phyloP scores from a whole-genome alignment of 2,888 invertebrate species.

The Pseudococcus viburni region DNA sequence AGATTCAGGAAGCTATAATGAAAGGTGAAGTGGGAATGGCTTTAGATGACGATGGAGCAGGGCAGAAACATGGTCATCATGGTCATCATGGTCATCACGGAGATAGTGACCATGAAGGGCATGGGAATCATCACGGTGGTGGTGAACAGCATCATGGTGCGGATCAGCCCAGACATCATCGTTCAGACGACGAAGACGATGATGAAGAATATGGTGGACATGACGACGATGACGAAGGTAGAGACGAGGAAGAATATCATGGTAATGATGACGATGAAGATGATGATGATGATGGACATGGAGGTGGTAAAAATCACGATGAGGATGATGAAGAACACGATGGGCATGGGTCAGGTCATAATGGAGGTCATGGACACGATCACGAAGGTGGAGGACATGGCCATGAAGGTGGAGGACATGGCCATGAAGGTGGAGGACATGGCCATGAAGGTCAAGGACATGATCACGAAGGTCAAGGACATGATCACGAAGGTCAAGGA shows the following conservation, averaged over 20 bases:
- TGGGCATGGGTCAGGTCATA: no score
- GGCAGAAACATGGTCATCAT: background rate
- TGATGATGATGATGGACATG: no score
- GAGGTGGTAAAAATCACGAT: no score
- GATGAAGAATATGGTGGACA: background rate
- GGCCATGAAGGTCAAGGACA: no score
- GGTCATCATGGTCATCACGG: conserved; percentile 2
- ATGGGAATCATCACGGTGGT: background rate
- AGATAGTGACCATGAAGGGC: background rate
- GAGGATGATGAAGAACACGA: no score
- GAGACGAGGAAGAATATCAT: background rate
- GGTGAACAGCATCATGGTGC: background rate
- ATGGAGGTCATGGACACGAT: no score
- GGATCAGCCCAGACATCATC: background rate
- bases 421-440: background rate
- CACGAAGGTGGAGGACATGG: no score
- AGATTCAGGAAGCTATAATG: background rate
- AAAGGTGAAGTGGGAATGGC: background rate
- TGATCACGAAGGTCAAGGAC: background rate
- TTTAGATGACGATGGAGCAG: background rate
- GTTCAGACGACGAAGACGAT: background rate
- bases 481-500: background rate
- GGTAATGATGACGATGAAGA: background rate
- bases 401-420: background rate
- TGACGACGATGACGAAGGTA: background rate